Base-by-base conservation (phyloP, 2,888 invertebrate genomes). In the Nomada lathburiana region DNA sequence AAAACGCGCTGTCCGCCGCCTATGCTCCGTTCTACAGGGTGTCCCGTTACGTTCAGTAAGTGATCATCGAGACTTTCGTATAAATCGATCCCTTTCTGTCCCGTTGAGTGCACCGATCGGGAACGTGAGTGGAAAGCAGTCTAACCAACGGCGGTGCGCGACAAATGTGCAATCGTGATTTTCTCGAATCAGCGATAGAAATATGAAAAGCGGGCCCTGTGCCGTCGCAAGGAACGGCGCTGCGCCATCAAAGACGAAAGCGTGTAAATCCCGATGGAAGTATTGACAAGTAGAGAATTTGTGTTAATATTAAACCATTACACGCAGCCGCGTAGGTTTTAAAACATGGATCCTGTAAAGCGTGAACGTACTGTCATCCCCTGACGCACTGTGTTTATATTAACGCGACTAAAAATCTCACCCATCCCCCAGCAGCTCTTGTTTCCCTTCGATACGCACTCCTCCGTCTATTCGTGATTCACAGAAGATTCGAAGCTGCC, bases 1-100 rank as follows among this genome's bases (percentile, higher is more conserved):
- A 92, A 91, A 91, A 92, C 91, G 89, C 90, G 90, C 87, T 90
- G 90, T 90, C 90, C 90, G 86, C 86, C 90, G 89, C 85, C 87
- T 88, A 68, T 71, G 75, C 73, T 64, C 76, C 71, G 82, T 86
- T 90, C 88, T 90, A 89, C 83, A 83, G 90, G 90, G 90, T 90
- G 91, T 89, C 80, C 86, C 81, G 77, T 86, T 86, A 86, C 86
- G 75, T 84, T 69, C 62, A 59, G 69, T 74, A 85, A 86, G 82
- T 77, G 86, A 80, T 86, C 86, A 75, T 70, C 75, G 42, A 71
- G 53, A 47, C 69, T 76, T 65, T 68, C 72, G 63, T 67, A 77
- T 72, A 77, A 84, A 86, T 86, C 84, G 77, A 84, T 82, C 79
- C n/a, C 26, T 53, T 50, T 67, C 47, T 67, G 7, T 42, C 44